phyloP scores from a whole-genome alignment of 1,140 invertebrate species.

The Lepeophtheirus salmonis region DNA sequence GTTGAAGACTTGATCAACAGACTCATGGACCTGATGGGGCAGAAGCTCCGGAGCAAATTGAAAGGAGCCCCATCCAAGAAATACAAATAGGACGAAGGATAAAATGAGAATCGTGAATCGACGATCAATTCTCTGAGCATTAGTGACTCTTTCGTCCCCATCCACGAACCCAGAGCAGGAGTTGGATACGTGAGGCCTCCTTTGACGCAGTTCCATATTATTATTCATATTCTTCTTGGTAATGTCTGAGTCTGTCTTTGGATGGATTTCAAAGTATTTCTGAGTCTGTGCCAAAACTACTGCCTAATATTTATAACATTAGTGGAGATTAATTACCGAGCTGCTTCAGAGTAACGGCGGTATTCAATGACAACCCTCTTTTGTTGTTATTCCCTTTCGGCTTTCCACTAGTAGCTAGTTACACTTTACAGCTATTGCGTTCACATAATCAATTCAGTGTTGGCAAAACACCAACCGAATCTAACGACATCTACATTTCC shows the following conservation, averaged over 20 bases:
- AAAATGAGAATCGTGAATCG: not conserved
- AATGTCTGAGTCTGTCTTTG: not conserved
- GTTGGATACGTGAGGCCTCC: not conserved
- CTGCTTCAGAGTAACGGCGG: not conserved
- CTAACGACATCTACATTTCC: too few species aligned
- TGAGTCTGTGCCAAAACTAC: not conserved
- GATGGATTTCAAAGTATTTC: not conserved
- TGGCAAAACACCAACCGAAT: too few species aligned
- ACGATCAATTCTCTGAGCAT: not conserved
- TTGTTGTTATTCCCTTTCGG: not conserved
- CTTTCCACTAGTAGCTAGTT: too few species aligned
- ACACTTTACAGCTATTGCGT: too few species aligned
- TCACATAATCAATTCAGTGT: too few species aligned
- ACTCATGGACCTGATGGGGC: slow-evolving; percentile 22
- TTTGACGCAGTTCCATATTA: not conserved
- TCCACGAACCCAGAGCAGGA: not conserved
- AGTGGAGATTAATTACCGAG: not conserved
- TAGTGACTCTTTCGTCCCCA: not conserved
- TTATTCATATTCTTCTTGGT: not conserved
- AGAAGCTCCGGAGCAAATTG: not conserved
- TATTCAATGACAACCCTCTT: not conserved
- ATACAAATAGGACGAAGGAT: not conserved
- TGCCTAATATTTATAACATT: not conserved
- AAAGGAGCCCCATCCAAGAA: not conserved
- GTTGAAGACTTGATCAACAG: slow-evolving; percentile 39